These are phyloP conservation scores for Panurus biarmicus DNA, from an alignment of 2,113 vertebrate genomes.

Conservation along the genomic window DNA sequence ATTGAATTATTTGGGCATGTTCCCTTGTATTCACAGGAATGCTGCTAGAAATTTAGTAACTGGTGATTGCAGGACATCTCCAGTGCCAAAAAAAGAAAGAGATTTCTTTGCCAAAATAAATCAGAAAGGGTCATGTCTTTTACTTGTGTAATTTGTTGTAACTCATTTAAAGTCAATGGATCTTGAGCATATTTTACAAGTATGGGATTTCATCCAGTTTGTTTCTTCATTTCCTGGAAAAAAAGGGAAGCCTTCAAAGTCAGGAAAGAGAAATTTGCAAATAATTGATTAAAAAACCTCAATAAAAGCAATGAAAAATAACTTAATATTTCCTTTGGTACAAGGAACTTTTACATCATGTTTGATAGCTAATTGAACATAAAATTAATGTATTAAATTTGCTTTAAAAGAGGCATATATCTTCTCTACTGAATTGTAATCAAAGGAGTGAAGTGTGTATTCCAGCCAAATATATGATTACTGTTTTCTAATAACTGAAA, in stretches of 20 bases:
- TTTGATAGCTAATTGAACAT: not conserved
- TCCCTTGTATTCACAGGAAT: not conserved
- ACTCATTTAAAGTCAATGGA: not conserved
- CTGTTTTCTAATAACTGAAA: not conserved
- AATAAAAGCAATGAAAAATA: not conserved
- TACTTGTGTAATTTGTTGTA: not conserved
- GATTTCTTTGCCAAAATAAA: not conserved
- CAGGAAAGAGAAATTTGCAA: not conserved
- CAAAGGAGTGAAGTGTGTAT: not conserved
- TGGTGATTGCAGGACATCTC: not conserved
- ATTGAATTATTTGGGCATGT: not conserved
- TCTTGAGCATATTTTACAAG: not conserved
- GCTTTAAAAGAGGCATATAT: not conserved
- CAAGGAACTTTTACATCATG: not conserved
- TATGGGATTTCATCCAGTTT: not conserved
- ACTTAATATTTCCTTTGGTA: not conserved
- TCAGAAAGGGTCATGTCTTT: not conserved
- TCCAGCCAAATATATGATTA: not conserved
- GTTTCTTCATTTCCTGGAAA: not conserved
- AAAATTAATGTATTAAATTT: not conserved
- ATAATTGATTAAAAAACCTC: not conserved
- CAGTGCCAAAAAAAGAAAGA: not conserved
- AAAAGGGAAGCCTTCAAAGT: not conserved
- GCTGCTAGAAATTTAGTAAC: not conserved
- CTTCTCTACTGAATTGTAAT: not conserved